These are phyloP conservation scores for Pristionchus fissidentatus DNA, from an alignment of 2,888 invertebrate genomes.

Conservation along the genomic window DNA sequence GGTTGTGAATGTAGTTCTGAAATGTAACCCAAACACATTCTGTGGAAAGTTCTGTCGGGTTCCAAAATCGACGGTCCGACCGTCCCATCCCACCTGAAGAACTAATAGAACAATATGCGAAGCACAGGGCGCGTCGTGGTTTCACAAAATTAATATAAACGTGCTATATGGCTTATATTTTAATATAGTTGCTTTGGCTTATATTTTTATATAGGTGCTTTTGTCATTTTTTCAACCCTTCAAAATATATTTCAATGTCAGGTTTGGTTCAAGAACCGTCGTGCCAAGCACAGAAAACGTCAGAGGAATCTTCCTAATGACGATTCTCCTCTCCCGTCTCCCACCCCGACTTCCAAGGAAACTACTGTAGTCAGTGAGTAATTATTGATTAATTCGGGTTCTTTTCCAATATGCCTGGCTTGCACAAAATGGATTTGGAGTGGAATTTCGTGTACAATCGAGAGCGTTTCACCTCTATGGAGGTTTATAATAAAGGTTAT, in stretches of 20 bases:
- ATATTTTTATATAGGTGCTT: background rate
- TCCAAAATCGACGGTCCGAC: no score
- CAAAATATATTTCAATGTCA: constrained; percentile 41
- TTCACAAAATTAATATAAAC: background rate
- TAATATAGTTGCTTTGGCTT: background rate
- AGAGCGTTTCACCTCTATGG: no score
- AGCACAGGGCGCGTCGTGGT: no score
- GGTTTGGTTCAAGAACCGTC: constrained; percentile 67
- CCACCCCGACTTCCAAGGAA: constrained; percentile 18
- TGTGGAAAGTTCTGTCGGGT: no score
- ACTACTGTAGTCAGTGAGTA: constrained; percentile 53
- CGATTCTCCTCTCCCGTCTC: constrained; percentile 26
- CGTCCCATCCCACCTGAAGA: no score
- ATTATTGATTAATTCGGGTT: background rate
- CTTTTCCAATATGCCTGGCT: no score
- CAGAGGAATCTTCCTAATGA: constrained; percentile 53
- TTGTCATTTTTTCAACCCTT: background rate
- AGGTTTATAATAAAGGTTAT: no score
- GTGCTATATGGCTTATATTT: background rate
- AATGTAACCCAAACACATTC: no score
- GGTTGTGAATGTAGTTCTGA: no score
- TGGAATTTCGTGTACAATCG: no score
- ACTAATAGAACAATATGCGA: no score
- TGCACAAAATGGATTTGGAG: no score
- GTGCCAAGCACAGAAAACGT: constrained; percentile 61